These are phyloP conservation scores for Elephas maximus DNA, from an alignment of 2,113 vertebrate species.

Conservation along the genomic window DNA sequence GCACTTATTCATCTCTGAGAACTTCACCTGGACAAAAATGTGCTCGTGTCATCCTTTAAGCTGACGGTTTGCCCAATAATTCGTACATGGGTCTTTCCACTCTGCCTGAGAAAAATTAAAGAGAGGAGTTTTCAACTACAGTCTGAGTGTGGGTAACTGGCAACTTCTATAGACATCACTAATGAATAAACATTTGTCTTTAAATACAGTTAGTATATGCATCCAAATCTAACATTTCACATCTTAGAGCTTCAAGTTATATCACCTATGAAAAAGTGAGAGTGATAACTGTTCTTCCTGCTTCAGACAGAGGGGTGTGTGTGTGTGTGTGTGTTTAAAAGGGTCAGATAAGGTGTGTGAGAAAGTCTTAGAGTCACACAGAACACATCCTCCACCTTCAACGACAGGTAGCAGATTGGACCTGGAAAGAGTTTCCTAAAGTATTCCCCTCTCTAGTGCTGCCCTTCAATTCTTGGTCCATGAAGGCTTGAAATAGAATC, in stretches of 20 bases:
- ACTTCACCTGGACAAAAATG: slow-evolving; percentile 49
- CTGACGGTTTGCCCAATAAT: slow-evolving; percentile 5
- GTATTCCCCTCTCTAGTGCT: slow-evolving; percentile 17
- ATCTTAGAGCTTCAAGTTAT: slow-evolving; percentile 13
- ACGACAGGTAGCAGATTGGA: slow-evolving; percentile 29
- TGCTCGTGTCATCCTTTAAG: background rate
- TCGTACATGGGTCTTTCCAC: slow-evolving; percentile 28
- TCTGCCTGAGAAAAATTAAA: slow-evolving; percentile 50
- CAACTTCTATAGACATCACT: background rate
- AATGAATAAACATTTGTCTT: slow-evolving; percentile 2
- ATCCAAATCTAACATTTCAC: slow-evolving; percentile 42
- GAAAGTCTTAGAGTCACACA: slow-evolving; percentile 38
- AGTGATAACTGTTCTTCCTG: slow-evolving; percentile 24
- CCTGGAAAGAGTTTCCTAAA: slow-evolving; percentile 44
- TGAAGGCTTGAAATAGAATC: slow-evolving; percentile 46
- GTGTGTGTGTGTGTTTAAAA: slow-evolving; percentile 37
- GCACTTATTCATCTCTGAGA: slow-evolving; percentile 61
- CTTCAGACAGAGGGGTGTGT: background rate
- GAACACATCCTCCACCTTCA: background rate
- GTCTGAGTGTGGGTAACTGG: background rate
- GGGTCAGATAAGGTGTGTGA: slow-evolving; percentile 13
- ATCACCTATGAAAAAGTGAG: slow-evolving; percentile 25
- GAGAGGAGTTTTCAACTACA: slow-evolving; percentile 32
- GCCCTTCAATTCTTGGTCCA: slow-evolving; percentile 44
- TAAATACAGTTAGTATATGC: background rate